Base-by-base conservation (phyloP, 1,140 invertebrate species). In the Frieseomelitta varia region DNA sequence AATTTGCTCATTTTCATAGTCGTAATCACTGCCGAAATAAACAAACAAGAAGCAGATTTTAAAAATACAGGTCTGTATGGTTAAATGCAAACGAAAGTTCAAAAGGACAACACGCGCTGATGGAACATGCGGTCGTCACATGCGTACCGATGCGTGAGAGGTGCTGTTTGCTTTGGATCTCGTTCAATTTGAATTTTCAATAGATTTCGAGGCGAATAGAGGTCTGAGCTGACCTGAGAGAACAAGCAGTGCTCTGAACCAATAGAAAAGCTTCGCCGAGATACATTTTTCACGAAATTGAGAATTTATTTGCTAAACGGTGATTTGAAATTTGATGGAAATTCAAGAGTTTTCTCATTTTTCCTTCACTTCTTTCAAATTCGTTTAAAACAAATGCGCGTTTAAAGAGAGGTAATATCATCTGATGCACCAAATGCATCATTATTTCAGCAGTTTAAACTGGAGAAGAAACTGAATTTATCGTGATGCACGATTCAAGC, bases 51-150 rank as follows among this genome's bases (percentile, higher is more conserved):
- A 67, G 39, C 39, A 47, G 8, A 34, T 19, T 34, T 67, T 2
- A 12, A 69, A 69, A 69, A 39, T 4, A 24, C 12, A 10, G 4
- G 34, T 14, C 17, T 30, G 12, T 74, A 55, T 39, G 30, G 24
- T 86, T 77, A 77, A 86, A 86, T 67, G 76, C 51, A 71, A 73
- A 86, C 68, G 69, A 73, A 67, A 19, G 65, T 17, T 63, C 55
- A 51, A 79, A 75, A 86, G 76, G 51, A 67, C 73, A 53, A 21
- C 11, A 24, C 19, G 15, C 39, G 24, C 27, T 53, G 53, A 63
- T 74, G 68, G 61, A 83, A 86, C 68, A 47, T 67, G 39, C 30
- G 72, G n/a, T 55, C 6, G 27, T 30, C 15, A 21, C 24, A 55
- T 51, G 47, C n/a, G 69, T 17, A 67, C 19, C 77, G 55, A 61